Conservation (phyloP, 2,797 vertebrate genomes). For the Anomalospiza imberbis region DNA sequence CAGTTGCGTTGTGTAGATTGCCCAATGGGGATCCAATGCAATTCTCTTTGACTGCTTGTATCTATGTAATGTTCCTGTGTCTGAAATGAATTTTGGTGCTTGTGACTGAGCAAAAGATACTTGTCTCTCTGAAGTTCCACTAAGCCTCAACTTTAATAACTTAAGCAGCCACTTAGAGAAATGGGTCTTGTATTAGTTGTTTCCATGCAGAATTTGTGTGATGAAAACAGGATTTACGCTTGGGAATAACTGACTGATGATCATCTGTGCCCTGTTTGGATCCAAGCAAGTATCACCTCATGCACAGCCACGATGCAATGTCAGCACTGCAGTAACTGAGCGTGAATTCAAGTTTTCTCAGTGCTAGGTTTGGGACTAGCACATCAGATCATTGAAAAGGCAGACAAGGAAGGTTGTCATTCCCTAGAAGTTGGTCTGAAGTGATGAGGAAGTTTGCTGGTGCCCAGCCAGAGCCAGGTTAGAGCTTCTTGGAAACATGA, state of each 20-base stretch:
- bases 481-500: neutral
- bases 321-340: neutral
- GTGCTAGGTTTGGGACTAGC: neutral
- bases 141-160: neutral
- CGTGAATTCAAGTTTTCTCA: neutral
- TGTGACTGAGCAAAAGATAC: neutral
- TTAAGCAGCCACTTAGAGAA: neutral
- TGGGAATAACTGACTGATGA: neutral
- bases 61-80: neutral
- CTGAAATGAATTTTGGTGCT: neutral
- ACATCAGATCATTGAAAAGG: neutral
- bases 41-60: neutral
- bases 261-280: neutral
- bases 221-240: neutral
- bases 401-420: neutral
- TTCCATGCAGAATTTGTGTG: neutral
- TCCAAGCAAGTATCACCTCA: neutral
- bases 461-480: neutral
- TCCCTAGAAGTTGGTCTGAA: neutral
- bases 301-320: fast-evolving
- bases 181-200: neutral
- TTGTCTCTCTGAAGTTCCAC: neutral
- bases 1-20: neutral
- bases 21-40: neutral
- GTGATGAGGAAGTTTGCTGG: neutral